Evolutionary conservation across 2,888 invertebrate species (phyloP).

Genomic region (Acanthacorydalis orientalis): DNA sequence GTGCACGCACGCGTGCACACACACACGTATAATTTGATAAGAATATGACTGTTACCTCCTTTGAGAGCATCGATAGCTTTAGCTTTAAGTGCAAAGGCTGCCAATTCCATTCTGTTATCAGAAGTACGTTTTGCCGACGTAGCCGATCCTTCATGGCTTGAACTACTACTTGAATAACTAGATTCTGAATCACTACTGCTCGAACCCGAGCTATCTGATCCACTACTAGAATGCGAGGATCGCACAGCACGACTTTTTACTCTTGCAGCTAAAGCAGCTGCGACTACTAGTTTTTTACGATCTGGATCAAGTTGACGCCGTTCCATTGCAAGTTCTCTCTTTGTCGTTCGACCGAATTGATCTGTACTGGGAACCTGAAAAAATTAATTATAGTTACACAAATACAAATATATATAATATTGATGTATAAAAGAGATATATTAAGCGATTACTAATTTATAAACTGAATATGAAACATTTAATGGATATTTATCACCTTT

Average conservation of each 20-base stretch:
- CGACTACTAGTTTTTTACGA: constrained; percentile 23
- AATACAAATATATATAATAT: neutral
- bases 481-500: constrained; percentile 13
- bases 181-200: constrained; percentile 40
- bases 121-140: constrained; percentile 20
- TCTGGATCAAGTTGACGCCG: constrained; percentile 9
- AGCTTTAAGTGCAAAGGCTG: constrained; percentile 19
- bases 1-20: constrained; percentile 10
- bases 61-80: constrained; percentile 43
- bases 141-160: constrained; percentile 30
- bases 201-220: constrained; percentile 32
- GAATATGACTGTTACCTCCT: constrained; percentile 20
- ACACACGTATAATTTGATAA: constrained; percentile 11
- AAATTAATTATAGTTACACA: too few relatives aligned
- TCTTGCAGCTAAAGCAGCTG: constrained; percentile 22
- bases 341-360: constrained; percentile 19
- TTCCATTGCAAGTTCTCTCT: constrained; percentile 5
- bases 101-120: constrained; percentile 13
- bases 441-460: neutral
- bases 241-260: constrained; percentile 17
- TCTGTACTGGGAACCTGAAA: constrained; percentile 12
- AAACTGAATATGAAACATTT: neutral
- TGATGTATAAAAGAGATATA: neutral
- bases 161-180: constrained; percentile 31
- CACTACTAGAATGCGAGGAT: constrained; percentile 31